Base-by-base conservation (phyloP, 2,888 invertebrate genomes). In the Pachydiplax longipennis region DNA sequence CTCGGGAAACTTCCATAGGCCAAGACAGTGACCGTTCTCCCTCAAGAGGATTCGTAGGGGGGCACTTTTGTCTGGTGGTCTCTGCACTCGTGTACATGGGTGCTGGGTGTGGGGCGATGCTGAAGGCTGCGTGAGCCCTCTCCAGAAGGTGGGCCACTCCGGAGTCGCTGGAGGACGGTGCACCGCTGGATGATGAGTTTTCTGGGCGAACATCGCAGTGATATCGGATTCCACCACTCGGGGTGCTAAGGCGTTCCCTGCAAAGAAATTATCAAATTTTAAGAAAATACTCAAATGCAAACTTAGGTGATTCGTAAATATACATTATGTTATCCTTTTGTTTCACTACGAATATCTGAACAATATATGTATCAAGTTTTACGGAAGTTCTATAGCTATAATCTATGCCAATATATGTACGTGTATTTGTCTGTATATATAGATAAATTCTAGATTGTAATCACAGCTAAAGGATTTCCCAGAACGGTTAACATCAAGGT, bases 81-180 rank as follows among this genome's bases (percentile, higher is more conserved):
- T 83, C 83, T 0, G 58, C 31, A 15, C 22, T 73, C 13, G 73
- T 92, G 92, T n/a, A 92, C 92, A 80, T 91, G 91, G 90, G 92
- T 92, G 13, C 91, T 91, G 35, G 92, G 91, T n/a, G 92, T 40
- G 83, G 81, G 91, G 91, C 80, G 80, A 91, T 90, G 80, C 87
- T 92, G 90, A 91, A 91, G 61, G 91, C 92, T 58, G 91, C 91
- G 73, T 92, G 92, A 12, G 92, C 92, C 48, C 92, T 92, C 92
- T 93, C 93, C 90, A 92, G 92, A 15, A 93, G 91, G 61, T 92
- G 91, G 13, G 92, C 93, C 53, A 93, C 92, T 22, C 93, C 93
- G 6, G 93, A 93, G 91, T 93, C 93, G 91, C 92, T 93, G 58
- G 93, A 93, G 80, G 82, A 83, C 5, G 93, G 93, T 48, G 92